Conservation (phyloP, 2,888 invertebrate genomes). For the Platycheirus rosarum region DNA sequence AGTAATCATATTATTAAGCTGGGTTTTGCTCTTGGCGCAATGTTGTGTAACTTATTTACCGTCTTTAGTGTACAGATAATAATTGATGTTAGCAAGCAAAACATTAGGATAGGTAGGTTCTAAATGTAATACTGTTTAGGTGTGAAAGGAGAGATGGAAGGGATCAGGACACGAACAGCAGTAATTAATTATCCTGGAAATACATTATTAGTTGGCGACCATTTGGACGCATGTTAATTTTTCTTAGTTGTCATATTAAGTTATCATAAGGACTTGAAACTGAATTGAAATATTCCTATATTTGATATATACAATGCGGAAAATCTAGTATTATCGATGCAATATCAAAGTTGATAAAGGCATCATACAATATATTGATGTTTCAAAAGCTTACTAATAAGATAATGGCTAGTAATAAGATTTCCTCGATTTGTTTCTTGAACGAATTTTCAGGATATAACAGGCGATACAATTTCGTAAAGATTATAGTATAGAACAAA, state of each 20-base stretch:
- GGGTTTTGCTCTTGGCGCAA: conserved; percentile 21
- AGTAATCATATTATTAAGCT: conserved; percentile 57
- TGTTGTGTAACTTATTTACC: conserved; percentile 47
- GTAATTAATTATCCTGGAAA: background rate
- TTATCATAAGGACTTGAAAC: background rate
- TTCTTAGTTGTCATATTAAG: background rate
- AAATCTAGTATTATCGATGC: too few relatives aligned
- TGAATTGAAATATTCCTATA: background rate
- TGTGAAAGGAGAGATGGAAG: background rate
- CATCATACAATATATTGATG: too few relatives aligned
- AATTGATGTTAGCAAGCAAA: conserved; percentile 8
- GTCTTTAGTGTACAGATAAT: conserved; percentile 4
- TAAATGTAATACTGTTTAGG: background rate
- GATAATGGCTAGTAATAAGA: too few relatives aligned
- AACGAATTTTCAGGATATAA: too few relatives aligned
- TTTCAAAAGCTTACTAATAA: too few relatives aligned
- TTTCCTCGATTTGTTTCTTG: too few relatives aligned
- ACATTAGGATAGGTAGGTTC: background rate
- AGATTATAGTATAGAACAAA: too few relatives aligned
- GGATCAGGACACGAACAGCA: background rate
- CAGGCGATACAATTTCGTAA: too few relatives aligned
- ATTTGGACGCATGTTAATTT: background rate
- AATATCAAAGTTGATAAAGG: too few relatives aligned
- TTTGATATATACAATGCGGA: background rate
- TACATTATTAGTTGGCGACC: background rate